Conservation (phyloP, 2,797 vertebrate species). For the Poecilia wingei region DNA sequence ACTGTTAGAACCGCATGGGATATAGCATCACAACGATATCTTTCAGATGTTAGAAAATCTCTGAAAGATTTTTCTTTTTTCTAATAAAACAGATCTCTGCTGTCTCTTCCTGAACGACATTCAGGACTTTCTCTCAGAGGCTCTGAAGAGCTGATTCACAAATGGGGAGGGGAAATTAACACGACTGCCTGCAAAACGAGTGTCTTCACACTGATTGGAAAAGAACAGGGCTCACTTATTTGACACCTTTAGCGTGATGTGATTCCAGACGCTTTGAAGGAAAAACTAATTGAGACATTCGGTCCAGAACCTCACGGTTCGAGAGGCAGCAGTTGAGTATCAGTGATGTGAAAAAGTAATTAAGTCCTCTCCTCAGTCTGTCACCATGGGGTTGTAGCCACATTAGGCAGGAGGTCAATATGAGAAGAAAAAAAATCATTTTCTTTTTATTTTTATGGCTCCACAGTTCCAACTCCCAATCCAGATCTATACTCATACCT, state of each 20-base stretch:
- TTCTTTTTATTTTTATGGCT: slow-evolving; percentile 1
- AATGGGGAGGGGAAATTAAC: not conserved
- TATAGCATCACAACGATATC: not conserved
- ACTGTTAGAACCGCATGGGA: not conserved
- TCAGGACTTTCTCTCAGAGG: slow-evolving; percentile 29
- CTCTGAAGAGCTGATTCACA: slow-evolving; percentile 17
- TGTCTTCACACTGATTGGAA: slow-evolving; percentile 10
- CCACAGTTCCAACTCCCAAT: not conserved
- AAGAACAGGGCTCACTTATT: slow-evolving; percentile 24
- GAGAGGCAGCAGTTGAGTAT: slow-evolving; percentile 22
- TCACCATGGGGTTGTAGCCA: slow-evolving; percentile 10
- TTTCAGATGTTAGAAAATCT: slow-evolving; percentile 25
- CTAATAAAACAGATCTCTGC: slow-evolving; percentile 19
- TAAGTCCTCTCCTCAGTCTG: slow-evolving; percentile 25
- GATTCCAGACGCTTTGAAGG: slow-evolving; percentile 4
- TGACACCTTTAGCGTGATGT: slow-evolving; percentile 9
- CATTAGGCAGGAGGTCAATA: slow-evolving; percentile 14
- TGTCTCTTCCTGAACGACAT: slow-evolving; percentile 22
- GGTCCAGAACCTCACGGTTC: slow-evolving; percentile 21
- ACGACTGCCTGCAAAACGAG: slow-evolving; percentile 17
- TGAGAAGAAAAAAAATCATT: not conserved
- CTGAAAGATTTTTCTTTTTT: slow-evolving; percentile 7
- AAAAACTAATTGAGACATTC: slow-evolving; percentile 23
- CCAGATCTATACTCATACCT: not conserved
- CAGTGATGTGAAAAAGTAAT: slow-evolving; percentile 44